A percentile compares a stretch with the other conserved stretches of the same genome.
Evolutionary conservation across 2,113 vertebrate genomes (phyloP).

Genomic region (Sylvicapra grimmia): DNA sequence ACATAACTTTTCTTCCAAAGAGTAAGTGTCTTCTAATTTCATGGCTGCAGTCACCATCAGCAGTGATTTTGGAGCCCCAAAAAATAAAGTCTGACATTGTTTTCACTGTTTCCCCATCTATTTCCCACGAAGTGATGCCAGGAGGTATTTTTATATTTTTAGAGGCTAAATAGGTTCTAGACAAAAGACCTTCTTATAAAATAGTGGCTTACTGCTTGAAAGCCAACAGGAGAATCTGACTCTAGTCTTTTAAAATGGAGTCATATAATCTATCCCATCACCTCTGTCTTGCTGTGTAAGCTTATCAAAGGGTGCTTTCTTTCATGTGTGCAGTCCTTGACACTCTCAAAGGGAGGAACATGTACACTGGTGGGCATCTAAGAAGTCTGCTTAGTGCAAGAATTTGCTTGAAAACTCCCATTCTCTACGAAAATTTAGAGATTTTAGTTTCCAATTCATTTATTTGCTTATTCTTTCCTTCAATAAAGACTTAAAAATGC

Average conservation of each 20-base stretch:
- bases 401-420: neutral
- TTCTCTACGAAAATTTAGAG: neutral
- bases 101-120: no score
- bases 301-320: no score
- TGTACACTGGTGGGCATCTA: neutral
- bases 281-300: neutral
- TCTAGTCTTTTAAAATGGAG: neutral
- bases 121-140: no score
- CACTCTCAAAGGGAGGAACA: no score
- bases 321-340: neutral
- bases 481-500: neutral
- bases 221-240: neutral
- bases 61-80: no score
- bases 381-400: neutral
- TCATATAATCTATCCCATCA: neutral
- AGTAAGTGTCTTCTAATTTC: no score
- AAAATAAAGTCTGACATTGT: no score
- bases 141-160: neutral
- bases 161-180: neutral
- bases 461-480: neutral
- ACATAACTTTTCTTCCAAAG: no score
- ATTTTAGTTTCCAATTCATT: neutral
- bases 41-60: no score
- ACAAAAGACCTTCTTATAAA: rapidly evolving
- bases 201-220: neutral